Evolutionary conservation across 2,113 vertebrate species (phyloP), one percentile per base, ranked within the genome.

Genomic region (Diadophis punctatus): DNA sequence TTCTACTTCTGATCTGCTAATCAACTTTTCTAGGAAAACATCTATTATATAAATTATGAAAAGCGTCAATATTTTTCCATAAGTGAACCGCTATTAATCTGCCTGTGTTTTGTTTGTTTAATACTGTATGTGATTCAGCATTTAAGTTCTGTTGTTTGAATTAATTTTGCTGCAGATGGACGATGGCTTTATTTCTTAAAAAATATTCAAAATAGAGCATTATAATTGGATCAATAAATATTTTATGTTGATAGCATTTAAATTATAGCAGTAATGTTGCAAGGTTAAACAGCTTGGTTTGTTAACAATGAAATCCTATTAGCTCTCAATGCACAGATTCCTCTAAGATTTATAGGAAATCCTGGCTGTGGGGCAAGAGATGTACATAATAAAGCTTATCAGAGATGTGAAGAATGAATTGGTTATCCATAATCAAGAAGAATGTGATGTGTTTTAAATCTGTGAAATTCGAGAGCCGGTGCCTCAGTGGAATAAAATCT

Each of bases 161-260:
- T 30, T 88, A 14, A 0, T 48, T 3, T 87, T 4, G 22, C 87
- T 94, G 90, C 49, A 51, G 84, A 52, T 87, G 60, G 27, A 94
- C 63, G 49, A 94, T 9, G 93, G 89, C 30, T 30, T 94, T 53
- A 53, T 16, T 93, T 92, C 94, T 95, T 86, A 46, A 74, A 80
- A 20, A 25, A 90, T 96, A 92, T 92, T 95, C 43, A 93, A 94
- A 96, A 93, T 93, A 94, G 0, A 39, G n/a, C 5, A 1, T 88
- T 94, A 18, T 92, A 95, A 94, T 68, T 94, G 92, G 55, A 87
- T n/a, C 90, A 60, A 63, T 94, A 74, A 91, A 93, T 90, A 88
- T 92, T 95, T 95, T 95, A 91, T 94, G 58, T 91, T 92, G 60
- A 49, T 90, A 56, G 34, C 84, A 3, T 94, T 96, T 94, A 95